These are phyloP conservation scores for Rhea pennata DNA, from an alignment of 2,113 vertebrate species.

Conservation along the genomic window DNA sequence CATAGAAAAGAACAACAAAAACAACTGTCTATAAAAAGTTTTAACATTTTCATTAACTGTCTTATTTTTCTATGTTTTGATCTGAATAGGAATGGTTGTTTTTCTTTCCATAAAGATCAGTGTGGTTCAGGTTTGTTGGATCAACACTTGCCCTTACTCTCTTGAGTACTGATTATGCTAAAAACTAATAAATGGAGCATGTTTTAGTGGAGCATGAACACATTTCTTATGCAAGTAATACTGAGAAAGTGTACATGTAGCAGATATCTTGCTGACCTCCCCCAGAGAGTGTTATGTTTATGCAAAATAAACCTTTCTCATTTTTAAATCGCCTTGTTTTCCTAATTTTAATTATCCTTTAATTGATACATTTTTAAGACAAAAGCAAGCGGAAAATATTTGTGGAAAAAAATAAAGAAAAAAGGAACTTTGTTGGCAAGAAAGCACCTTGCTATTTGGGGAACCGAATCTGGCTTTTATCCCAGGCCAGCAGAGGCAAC, in stretches of 20 bases:
- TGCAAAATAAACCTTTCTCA: neutral
- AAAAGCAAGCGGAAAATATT: conserved; percentile 40
- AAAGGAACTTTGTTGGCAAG: conserved; percentile 42
- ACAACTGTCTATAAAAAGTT: neutral
- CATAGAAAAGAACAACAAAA: neutral
- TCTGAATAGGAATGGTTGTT: neutral
- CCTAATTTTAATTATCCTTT: neutral
- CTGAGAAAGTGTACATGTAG: neutral
- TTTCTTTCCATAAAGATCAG: neutral
- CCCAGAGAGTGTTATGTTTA: neutral
- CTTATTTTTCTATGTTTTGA: neutral
- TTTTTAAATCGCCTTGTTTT: neutral
- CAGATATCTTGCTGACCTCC: neutral
- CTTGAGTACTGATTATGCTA: neutral
- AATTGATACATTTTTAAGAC: neutral
- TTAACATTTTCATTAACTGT: neutral
- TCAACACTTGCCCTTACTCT: neutral
- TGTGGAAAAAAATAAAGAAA: neutral
- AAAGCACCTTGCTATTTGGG: conserved; percentile 64
- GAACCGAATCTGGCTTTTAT: conserved; percentile 53
- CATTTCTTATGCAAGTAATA: neutral
- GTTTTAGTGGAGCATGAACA: neutral
- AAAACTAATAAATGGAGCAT: neutral
- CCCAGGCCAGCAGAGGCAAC: conserved; percentile 46
- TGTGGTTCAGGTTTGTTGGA: neutral